Evolutionary conservation across 2,888 invertebrate genomes (phyloP), one percentile per base, ranked within the genome.

Genomic region (Eilema depressum): DNA sequence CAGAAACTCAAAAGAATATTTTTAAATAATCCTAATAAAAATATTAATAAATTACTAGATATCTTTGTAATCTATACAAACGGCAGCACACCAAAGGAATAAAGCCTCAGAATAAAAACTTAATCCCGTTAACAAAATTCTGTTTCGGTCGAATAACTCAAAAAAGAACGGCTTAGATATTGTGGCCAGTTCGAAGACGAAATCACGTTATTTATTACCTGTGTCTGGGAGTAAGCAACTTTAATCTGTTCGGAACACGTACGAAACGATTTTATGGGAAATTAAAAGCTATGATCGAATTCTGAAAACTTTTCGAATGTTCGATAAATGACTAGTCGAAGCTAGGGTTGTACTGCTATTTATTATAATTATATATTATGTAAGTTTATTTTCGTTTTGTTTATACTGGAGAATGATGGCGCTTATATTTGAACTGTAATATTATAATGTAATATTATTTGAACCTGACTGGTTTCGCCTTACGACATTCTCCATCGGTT

Each of bases 131-230:
- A 88, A 89, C 87, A 86, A 87, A 89, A 86, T 84, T 81, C 78
- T 88, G 85, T 89, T 90, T 89, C 86, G 88, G 86, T 85, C 85
- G 90, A 88, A 87, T 90, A 89, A 87, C 85, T 89, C 85, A 79
- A 91, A 90, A 91, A 79, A 88, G 86, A 85, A 83, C 83, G 85
- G 84, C 86, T 89, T 87, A 89, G 86, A 82, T 72, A 87, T 86
- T 88, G 83, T 89, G 86, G 89, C 88, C 86, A 89, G 91, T 91
- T 91, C 89, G 83, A 88, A 92, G 90, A 93, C 90, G 92, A 93
- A 93, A 95, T 95, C 94, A 87, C 85, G 91, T 94, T 95, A 95
- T 95, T 95, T 95, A 95, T 95, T 93, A 86, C 93, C 85, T 83
- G 80, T 85, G 88, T 86, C 90, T 86, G 88, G 87, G 89, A 90